phyloP scores from a whole-genome alignment of 2,797 vertebrate species.

The Falco berigora region DNA sequence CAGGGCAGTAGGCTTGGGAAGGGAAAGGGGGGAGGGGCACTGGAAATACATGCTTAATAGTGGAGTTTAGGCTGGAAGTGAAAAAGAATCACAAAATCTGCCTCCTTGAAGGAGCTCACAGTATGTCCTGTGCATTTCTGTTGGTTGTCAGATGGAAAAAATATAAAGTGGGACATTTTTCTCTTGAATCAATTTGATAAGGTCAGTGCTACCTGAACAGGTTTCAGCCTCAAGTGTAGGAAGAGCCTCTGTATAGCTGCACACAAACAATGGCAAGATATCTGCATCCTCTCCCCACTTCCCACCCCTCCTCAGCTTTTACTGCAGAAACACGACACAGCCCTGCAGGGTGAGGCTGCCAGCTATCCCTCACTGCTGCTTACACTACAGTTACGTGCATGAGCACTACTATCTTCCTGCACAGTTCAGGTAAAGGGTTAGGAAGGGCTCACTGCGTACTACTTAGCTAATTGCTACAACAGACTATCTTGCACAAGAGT shows the following conservation, averaged over 20 bases:
- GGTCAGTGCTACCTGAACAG: neutral
- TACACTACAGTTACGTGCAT: fast-evolving
- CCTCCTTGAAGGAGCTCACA: neutral
- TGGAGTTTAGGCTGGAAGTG: neutral
- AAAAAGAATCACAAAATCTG: neutral
- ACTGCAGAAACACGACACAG: neutral
- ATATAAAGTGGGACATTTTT: neutral
- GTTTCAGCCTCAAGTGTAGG: neutral
- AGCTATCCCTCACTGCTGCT: neutral
- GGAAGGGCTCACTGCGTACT: neutral
- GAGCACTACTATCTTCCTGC: neutral
- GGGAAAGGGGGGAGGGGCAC: neutral
- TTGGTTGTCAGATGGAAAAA: neutral
- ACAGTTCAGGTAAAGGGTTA: neutral
- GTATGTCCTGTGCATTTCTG: neutral
- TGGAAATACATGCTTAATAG: neutral
- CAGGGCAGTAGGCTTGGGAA: neutral
- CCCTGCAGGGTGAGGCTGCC: neutral
- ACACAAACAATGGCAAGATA: neutral
- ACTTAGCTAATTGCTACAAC: neutral
- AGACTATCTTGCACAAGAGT: neutral
- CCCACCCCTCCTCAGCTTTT: neutral
- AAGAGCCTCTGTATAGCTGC: neutral
- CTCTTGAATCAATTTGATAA: neutral
- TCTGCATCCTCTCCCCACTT: neutral